phyloP scores from a whole-genome alignment of 2,888 invertebrate genomes.

The Choreutis nemorana region DNA sequence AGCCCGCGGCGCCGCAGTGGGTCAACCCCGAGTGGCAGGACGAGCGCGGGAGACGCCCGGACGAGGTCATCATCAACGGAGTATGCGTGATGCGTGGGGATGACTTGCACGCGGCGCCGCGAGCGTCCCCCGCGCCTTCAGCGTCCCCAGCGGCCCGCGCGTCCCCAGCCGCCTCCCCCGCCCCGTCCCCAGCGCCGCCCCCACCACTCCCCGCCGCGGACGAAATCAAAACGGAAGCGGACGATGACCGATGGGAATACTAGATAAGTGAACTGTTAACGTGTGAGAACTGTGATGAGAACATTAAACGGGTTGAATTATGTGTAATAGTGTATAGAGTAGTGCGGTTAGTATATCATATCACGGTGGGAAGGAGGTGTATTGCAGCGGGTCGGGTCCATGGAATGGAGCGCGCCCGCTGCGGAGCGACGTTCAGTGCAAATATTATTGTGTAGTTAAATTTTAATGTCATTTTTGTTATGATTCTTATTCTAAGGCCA shows the following conservation, averaged over 20 bases:
- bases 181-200: slow-evolving; percentile 18
- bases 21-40: slow-evolving; percentile 95
- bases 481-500: slow-evolving; percentile 56
- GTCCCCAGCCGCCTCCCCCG: slow-evolving; percentile 36
- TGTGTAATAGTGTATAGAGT: slow-evolving; percentile 16
- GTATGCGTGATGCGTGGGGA: slow-evolving; percentile 91
- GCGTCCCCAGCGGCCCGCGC: slow-evolving; percentile 74
- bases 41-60: slow-evolving; percentile 64
- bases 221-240: slow-evolving; percentile 66
- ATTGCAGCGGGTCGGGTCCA: no score
- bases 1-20: slow-evolving; percentile 97
- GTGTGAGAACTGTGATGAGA: slow-evolving; percentile 18
- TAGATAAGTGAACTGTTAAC: slow-evolving; percentile 20
- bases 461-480: slow-evolving; percentile 29
- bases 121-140: slow-evolving; percentile 79
- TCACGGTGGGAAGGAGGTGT: no score
- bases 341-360: slow-evolving; percentile 26
- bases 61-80: slow-evolving; percentile 91
- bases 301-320: slow-evolving; percentile 25
- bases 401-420: slow-evolving; percentile 12
- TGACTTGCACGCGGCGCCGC: slow-evolving; percentile 71
- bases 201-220: slow-evolving; percentile 49
- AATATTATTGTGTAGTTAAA: slow-evolving; percentile 32
- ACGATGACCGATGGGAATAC: slow-evolving; percentile 72
- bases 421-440: slow-evolving; percentile 29